Evolutionary conservation across 2,888 invertebrate species (phyloP).

Genomic region (Leucophora obtusa): DNA sequence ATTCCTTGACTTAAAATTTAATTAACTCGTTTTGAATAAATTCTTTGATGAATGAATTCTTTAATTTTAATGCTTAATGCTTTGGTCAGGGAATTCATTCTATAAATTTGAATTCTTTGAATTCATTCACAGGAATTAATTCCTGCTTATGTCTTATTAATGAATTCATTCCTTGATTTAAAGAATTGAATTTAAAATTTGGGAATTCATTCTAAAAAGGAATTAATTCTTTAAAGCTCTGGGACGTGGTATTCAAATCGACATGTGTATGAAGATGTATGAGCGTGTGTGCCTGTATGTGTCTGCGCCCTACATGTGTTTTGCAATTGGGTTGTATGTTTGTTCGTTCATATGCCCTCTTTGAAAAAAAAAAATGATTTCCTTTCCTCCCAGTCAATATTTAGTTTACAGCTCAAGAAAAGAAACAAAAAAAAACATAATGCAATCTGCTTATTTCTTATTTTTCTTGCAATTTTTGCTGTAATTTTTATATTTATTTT

Average conservation of each 20-base stretch:
- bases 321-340: not conserved
- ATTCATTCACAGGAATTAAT: too few relatives aligned
- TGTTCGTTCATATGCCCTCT: slow-evolving; percentile 2
- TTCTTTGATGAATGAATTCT: too few relatives aligned
- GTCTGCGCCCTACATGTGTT: not conserved
- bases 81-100: too few relatives aligned
- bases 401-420: slow-evolving; percentile 3
- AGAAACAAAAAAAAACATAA: slow-evolving; percentile 22
- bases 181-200: too few relatives aligned
- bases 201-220: too few relatives aligned
- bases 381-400: slow-evolving; percentile 14
- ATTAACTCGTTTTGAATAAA: too few relatives aligned
- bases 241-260: not conserved
- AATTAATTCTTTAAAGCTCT: too few relatives aligned
- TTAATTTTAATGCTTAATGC: too few relatives aligned
- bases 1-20: too few relatives aligned
- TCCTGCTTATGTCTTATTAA: too few relatives aligned
- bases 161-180: too few relatives aligned
- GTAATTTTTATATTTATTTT: not conserved
- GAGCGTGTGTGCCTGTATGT: not conserved
- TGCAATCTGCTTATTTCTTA: slow-evolving; percentile 32
- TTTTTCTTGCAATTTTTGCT: slow-evolving; percentile 6
- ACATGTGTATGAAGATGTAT: not conserved
- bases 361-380: not conserved
- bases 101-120: too few relatives aligned